Percentiles rank a stretch among this genome's conserved stretches.
Evolutionary conservation across 53 echinoderm and acorn worm genomes (phyloP).

Genomic region (Mesocentrotus franciscanus): DNA sequence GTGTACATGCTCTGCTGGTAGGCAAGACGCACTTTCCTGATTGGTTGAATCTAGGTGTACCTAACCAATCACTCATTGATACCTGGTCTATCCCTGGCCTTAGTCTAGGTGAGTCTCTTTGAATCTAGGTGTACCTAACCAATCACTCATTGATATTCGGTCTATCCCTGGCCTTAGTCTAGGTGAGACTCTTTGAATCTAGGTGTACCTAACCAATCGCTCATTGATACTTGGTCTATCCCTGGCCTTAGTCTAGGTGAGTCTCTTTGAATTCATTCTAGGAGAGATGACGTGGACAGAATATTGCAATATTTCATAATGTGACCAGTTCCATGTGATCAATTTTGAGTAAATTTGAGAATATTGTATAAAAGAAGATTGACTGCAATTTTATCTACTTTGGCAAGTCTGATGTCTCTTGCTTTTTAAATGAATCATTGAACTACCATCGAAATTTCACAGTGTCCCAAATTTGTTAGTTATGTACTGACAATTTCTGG

Average conservation of each 20-base stretch:
- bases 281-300: no score
- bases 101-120: conserved; percentile 69
- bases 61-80: conserved; percentile 80
- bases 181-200: conserved; percentile 67
- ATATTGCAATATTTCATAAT: no score
- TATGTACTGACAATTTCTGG: not conserved
- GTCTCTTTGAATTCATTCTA: conserved; percentile 9
- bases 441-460: not conserved
- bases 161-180: conserved; percentile 74
- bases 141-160: conserved; percentile 83
- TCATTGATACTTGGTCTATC: conserved; percentile 81
- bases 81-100: conserved; percentile 79
- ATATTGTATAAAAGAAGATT: not conserved
- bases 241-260: conserved; percentile 76
- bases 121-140: conserved; percentile 78
- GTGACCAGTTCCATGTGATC: not conserved
- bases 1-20: conserved; percentile 86
- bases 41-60: conserved; percentile 86
- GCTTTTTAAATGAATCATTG: no score
- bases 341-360: not conserved
- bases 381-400: not conserved
- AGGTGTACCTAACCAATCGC: conserved; percentile 84
- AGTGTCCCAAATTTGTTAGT: not conserved
- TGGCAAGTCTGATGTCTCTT: not conserved
- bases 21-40: conserved; percentile 93